A percentile compares a stretch with the other conserved stretches of the same genome.
Evolutionary conservation across 1,140 invertebrate genomes (phyloP).

Genomic region (Ceratoteleas bidentatus): DNA sequence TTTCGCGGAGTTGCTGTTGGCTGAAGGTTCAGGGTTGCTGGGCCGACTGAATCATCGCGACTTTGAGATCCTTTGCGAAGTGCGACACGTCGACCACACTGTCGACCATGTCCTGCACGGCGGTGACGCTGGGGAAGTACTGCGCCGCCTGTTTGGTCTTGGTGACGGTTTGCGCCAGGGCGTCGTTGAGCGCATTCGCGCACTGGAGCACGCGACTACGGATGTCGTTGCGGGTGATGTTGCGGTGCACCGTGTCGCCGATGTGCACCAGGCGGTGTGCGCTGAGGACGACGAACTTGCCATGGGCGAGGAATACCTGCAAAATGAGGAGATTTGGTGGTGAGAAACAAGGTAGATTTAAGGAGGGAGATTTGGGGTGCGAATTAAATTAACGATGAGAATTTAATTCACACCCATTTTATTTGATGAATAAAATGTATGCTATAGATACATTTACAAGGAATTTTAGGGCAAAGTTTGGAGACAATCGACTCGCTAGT

Average conservation of each 20-base stretch:
- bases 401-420: no score
- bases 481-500: no score
- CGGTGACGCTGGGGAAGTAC: conserved; percentile 93
- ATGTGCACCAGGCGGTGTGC: conserved; percentile 96
- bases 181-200: conserved; percentile 92
- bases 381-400: no score
- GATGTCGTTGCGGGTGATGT: conserved; percentile 87
- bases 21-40: conserved; percentile 71
- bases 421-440: no score
- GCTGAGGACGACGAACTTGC: conserved; percentile 95
- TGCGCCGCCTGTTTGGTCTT: conserved; percentile 95
- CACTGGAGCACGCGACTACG: conserved; percentile 88
- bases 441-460: no score
- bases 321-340: conserved; percentile 6
- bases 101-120: conserved; percentile 96
- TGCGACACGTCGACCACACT: conserved; percentile 91
- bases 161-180: conserved; percentile 90
- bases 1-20: background rate
- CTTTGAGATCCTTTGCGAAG: conserved; percentile 88
- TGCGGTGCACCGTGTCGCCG: conserved; percentile 93
- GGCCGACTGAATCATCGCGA: conserved; percentile 76
- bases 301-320: conserved; percentile 92
- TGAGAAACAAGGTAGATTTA: no score
- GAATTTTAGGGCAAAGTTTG: no score
- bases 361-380: background rate